Conservation (phyloP, 2,888 invertebrate species). For the Carpatolechia fugitivella region DNA sequence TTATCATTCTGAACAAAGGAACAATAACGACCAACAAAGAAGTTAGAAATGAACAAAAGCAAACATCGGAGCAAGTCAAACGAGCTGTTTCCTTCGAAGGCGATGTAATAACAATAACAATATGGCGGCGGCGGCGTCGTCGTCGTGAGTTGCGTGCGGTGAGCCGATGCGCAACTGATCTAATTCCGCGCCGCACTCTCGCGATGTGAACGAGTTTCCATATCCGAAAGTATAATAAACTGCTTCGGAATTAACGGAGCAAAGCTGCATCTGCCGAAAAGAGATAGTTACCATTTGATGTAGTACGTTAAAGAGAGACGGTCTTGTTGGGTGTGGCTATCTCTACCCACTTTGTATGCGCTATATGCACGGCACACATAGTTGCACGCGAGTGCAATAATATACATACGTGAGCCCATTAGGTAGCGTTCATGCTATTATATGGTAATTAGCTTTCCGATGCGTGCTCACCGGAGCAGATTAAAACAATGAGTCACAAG, state of each 20-base stretch:
- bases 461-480: constrained; percentile 43
- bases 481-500: constrained; percentile 34
- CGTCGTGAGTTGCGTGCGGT: constrained; percentile 45
- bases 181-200: constrained; percentile 42
- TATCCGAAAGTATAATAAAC: constrained; percentile 41
- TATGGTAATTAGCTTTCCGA: constrained; percentile 62
- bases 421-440: constrained; percentile 53
- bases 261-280: constrained; percentile 35
- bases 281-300: constrained; percentile 34
- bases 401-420: constrained; percentile 34
- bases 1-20: constrained; percentile 64
- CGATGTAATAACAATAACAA: constrained; percentile 63
- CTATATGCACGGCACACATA: constrained; percentile 44
- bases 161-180: constrained; percentile 36
- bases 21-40: constrained; percentile 66
- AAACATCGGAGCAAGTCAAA: constrained; percentile 58
- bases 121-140: constrained; percentile 40
- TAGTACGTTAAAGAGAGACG: constrained; percentile 23
- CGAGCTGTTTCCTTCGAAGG: constrained; percentile 60
- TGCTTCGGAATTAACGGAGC: constrained; percentile 42
- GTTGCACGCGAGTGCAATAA: constrained; percentile 51
- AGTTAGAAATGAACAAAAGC: constrained; percentile 69
- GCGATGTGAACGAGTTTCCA: constrained; percentile 27
- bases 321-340: constrained; percentile 69
- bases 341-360: constrained; percentile 62